Evolutionary conservation across 2,888 invertebrate species (phyloP), one percentile per base, ranked within the genome.

Genomic region (Chydorus sphaericus): DNA sequence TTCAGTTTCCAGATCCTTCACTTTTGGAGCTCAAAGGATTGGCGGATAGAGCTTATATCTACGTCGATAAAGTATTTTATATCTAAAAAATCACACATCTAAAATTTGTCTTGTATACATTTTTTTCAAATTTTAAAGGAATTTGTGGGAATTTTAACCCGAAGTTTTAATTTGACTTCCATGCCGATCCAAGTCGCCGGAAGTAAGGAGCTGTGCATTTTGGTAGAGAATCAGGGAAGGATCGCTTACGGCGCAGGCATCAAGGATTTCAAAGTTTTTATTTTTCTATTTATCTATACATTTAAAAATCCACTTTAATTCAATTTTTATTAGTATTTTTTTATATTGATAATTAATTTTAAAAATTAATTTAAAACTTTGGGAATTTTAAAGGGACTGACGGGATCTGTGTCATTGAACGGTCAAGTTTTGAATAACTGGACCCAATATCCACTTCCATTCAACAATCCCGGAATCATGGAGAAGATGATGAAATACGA

Each of bases 201-300:
- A 63, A 67, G 66, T 3, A 63, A 69, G 54, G 64, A 58, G n/a
- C 60, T 73, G 11, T 64, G 66, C 60, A 65, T 76, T 39, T 61
- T 76, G 20, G 74, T 75, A 1, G 91, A 92, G 70, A 88, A 85
- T 67, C 85, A 85, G 73, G 92, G 91, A 10, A 76, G 89, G 54
- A 77, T 85, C 48, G 87, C 87, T 67, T 86, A 71, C 63, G 70
- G 70, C 36, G 10, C 26, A 29, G 58, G 51, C 16, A 62, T 66
- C n/a, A 59, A 60, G 28, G 62, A 64, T 56, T 58, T 57, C 23
- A 64, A 64, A 55, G 62, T 61, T 33, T 33, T 18, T 18, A 8
- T 16, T 10, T n/a, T n/a, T n/a, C n/a, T n/a, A n/a, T n/a, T n/a
- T n/a, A n/a, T n/a, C n/a, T n/a, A n/a, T n/a, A n/a, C n/a, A n/a